phyloP scores from a whole-genome alignment of 2,888 invertebrate species.

The Cheilosia vulpina region DNA sequence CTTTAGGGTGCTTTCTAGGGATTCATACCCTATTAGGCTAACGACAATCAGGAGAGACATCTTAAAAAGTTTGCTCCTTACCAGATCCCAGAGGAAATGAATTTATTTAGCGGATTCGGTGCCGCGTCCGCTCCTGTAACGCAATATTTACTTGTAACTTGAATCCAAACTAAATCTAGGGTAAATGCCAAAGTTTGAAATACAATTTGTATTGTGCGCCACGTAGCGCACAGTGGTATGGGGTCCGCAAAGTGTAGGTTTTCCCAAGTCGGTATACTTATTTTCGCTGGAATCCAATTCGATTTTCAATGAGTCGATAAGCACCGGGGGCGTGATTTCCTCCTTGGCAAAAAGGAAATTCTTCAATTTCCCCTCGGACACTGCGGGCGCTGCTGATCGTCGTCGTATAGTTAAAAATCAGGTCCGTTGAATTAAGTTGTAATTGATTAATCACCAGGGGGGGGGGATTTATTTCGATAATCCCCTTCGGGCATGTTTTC shows the following conservation, averaged over 20 bases:
- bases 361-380: neutral
- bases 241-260: neutral
- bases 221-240: neutral
- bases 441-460: constrained; percentile 53
- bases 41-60: neutral
- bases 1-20: neutral
- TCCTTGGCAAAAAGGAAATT: neutral
- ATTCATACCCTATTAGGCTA: neutral
- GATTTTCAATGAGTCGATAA: constrained; percentile 10
- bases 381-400: neutral
- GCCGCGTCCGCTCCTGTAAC: neutral
- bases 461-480: neutral
- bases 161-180: constrained; percentile 15
- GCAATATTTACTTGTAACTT: neutral
- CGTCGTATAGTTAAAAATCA: constrained; percentile 18
- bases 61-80: neutral
- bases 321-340: neutral
- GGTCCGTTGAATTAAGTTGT: constrained; percentile 23
- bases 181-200: constrained; percentile 41
- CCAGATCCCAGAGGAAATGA: neutral
- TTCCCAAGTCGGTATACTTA: neutral
- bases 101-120: neutral
- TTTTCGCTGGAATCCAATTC: constrained; percentile 15
- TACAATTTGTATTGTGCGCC: neutral
- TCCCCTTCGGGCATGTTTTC: too few relatives aligned